Conservation (phyloP, 1,140 invertebrate species). For the Arion vulgaris region DNA sequence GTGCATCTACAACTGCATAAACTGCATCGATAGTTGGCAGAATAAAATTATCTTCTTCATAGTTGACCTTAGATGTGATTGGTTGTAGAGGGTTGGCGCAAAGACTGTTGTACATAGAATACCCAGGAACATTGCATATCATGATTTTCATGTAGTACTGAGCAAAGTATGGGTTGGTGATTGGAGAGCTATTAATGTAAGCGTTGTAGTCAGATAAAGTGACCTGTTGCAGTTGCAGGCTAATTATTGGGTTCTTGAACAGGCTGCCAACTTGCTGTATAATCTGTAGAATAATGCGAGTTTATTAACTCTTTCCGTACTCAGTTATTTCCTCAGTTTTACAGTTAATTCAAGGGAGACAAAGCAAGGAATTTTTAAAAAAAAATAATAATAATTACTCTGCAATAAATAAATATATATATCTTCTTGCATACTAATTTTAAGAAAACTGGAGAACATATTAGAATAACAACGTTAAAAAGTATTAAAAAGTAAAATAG, state of each 20-base stretch:
- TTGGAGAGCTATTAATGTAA: constrained; percentile 40
- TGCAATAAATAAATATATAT: no score
- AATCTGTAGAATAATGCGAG: constrained; percentile 8
- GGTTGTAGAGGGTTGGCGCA: constrained; percentile 40
- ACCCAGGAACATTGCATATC: constrained; percentile 62
- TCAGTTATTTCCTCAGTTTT: no score
- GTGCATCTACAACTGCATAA: constrained; percentile 55
- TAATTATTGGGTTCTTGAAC: constrained; percentile 44
- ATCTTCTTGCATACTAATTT: no score
- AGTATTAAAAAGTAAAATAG: no score
- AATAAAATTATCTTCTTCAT: constrained; percentile 55
- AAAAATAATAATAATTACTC: no score
- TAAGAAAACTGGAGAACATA: no score
- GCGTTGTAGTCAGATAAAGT: constrained; percentile 40
- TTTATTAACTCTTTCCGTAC: background rate
- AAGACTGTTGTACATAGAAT: constrained; percentile 45
- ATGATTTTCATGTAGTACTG: constrained; percentile 62
- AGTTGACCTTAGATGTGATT: constrained; percentile 44
- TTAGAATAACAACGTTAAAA: no score
- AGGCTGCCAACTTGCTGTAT: background rate
- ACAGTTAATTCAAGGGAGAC: no score
- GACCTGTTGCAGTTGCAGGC: constrained; percentile 50
- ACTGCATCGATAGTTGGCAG: constrained; percentile 65
- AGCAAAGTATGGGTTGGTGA: constrained; percentile 50
- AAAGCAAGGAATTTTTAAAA: background rate